Base-by-base conservation (phyloP, 1,140 invertebrate species). In the Phortica variegata region DNA sequence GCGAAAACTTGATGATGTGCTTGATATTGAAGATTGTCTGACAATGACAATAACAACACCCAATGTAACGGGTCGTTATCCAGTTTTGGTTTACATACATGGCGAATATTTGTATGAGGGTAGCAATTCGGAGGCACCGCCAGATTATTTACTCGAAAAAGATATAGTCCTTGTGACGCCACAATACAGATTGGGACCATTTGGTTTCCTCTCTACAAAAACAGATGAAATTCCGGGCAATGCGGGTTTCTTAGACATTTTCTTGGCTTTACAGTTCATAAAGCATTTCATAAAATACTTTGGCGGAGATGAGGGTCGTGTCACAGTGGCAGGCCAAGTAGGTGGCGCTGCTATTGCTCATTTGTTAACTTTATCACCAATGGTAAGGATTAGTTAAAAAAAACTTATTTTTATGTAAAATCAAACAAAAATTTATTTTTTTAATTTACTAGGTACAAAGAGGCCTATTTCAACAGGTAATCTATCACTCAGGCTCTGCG, bases 81-180 rank as follows among this genome's bases (percentile, higher is more conserved):
- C 74, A 1, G 74, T 76, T 2, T 40, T 76, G 18, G 62, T 76
- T n/a, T 76, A 76, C 43, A 61, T 76, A 12, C 74, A 76, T 37
- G 74, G 76, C 44, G 54, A 81, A 43, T 72, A 72, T 15, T 45
- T 76, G 0, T 72, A 62, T 38, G 68, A 73, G 50, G 73, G 73
- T 23, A 73, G 65, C 44, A 70, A 82, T 2, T 83, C 82, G 43
- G 83, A 81, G 1, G 87, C 87, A 50, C 85, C 85, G 1, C 86
- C 88, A 0, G 85, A 89, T 51, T 84, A 84, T 58, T 72, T 94
- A 1, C 77, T 93, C 2, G 87, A 90, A 46, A 79, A 83, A 45
- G 86, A 91, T 53, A 78, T 92, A 0, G 77, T 94, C 12, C 77
- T 93, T 1, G 88, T 93, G 6, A 85, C 86, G 1, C 77, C 87